phyloP scores from a whole-genome alignment of 2,888 invertebrate species.

The Drosophila mettleri region DNA sequence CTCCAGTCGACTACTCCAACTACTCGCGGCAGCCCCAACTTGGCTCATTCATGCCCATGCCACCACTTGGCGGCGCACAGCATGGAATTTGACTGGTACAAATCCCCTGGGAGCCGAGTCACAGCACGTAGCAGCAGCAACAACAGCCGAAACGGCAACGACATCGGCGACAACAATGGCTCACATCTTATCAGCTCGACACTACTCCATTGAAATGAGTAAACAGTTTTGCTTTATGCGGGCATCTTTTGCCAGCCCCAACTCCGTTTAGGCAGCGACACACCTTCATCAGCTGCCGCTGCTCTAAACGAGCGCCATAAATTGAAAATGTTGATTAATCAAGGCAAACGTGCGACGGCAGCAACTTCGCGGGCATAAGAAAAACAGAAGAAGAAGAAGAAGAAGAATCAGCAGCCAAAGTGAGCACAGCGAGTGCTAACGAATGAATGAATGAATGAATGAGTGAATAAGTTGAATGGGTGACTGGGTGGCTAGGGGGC shows the following conservation, averaged over 20 bases:
- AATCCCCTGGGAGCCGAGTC: conserved; percentile 69
- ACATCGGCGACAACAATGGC: conserved; percentile 25
- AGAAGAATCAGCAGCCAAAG: no score
- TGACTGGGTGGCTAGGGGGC: neutral
- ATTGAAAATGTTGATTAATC: conserved; percentile 80
- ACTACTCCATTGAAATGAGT: conserved; percentile 76
- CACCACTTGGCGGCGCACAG: conserved; percentile 18
- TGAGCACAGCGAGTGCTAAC: conserved; percentile 9
- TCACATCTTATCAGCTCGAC: conserved; percentile 67
- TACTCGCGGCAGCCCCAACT: neutral
- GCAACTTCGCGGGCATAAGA: neutral
- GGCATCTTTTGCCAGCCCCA: conserved; percentile 32
- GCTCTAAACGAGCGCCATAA: conserved; percentile 62
- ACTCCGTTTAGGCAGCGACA: neutral
- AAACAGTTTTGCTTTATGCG: conserved; percentile 75
- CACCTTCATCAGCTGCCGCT: conserved; percentile 24
- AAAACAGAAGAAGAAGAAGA: neutral
- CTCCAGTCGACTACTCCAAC: neutral
- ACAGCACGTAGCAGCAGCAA: conserved; percentile 66
- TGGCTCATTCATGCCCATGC: conserved; percentile 1
- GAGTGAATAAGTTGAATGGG: conserved; percentile 20
- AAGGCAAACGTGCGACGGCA: conserved; percentile 55
- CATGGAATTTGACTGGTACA: conserved; percentile 66
- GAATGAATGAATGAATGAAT: conserved; percentile 43
- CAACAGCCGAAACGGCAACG: neutral